A percentile compares a stretch with the other conserved stretches of the same genome.
phyloP scores from a whole-genome alignment of 2,888 invertebrate genomes.

The Eledone cirrhosa region DNA sequence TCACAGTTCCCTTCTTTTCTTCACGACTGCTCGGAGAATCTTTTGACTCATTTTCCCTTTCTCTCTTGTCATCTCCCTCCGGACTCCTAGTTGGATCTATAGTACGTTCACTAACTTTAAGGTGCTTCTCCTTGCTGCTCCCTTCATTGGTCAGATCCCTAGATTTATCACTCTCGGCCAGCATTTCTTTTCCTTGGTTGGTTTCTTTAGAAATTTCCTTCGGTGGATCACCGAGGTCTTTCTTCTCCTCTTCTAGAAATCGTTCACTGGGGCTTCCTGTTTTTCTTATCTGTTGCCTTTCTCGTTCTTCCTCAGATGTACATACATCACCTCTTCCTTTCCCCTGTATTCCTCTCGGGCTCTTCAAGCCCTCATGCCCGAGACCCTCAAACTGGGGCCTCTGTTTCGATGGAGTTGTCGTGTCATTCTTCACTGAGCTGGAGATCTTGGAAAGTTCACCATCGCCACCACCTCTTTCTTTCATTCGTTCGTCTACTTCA shows the following conservation, averaged over 20 bases:
- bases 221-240: slow-evolving; percentile 15
- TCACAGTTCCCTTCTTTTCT: not conserved
- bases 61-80: not conserved
- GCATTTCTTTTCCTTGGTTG: not conserved
- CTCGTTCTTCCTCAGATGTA: not conserved
- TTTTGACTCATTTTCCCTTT: not conserved
- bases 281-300: not conserved
- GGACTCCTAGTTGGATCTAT: no score
- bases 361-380: not conserved
- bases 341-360: not conserved
- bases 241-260: slow-evolving; percentile 30
- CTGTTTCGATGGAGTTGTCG: not conserved
- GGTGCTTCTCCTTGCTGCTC: slow-evolving; percentile 22
- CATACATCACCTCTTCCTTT: not conserved
- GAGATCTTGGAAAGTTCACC: not conserved
- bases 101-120: not conserved
- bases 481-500: not conserved
- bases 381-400: not conserved
- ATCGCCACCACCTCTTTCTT: not conserved
- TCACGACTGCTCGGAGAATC: not conserved
- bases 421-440: not conserved
- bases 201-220: slow-evolving; percentile 29
- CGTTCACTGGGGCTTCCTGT: not conserved
- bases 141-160: slow-evolving; percentile 5
- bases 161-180: slow-evolving; percentile 20